A percentile compares a stretch with the other conserved stretches of the same genome.
Evolutionary conservation across 92 coral and sea anemone species (phyloP).

Genomic region (Chrysogorgia sp.): DNA sequence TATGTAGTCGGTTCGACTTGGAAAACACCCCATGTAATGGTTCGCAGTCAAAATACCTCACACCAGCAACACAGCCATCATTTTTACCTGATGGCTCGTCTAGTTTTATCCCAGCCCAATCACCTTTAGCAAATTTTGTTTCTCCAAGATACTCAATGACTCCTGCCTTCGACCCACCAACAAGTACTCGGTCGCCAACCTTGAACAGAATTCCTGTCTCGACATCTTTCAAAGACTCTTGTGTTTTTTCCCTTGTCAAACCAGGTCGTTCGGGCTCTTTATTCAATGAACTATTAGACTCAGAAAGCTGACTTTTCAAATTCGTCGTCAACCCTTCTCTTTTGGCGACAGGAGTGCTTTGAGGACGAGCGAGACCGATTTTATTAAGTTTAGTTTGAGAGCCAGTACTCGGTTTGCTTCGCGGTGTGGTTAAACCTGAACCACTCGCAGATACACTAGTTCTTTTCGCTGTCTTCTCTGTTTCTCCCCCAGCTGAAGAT

Average conservation of each 20-base stretch:
- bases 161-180: constrained; percentile 85
- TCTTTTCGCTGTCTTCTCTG: constrained; percentile 31
- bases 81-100: constrained; percentile 93
- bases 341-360: background rate
- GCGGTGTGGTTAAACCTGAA: constrained; percentile 3
- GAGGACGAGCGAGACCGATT: background rate
- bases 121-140: constrained; percentile 95
- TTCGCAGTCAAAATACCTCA: constrained; percentile 85
- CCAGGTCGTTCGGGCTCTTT: constrained; percentile 14
- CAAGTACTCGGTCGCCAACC: constrained; percentile 97
- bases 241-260: constrained; percentile 27
- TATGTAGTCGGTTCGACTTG: constrained; percentile 82
- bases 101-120: constrained; percentile 92
- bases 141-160: constrained; percentile 92
- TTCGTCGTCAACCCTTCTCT: background rate
- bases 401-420: constrained; percentile 27
- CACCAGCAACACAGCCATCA: constrained; percentile 95
- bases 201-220: constrained; percentile 55
- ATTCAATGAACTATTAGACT: constrained; percentile 9
- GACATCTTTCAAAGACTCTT: constrained; percentile 37
- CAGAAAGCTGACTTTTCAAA: constrained; percentile 13
- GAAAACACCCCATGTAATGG: constrained; percentile 89
- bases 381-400: constrained; percentile 26
- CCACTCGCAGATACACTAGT: background rate
- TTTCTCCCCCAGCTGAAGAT: background rate